Conservation (phyloP, 1,140 invertebrate genomes). For the Popillia japonica region DNA sequence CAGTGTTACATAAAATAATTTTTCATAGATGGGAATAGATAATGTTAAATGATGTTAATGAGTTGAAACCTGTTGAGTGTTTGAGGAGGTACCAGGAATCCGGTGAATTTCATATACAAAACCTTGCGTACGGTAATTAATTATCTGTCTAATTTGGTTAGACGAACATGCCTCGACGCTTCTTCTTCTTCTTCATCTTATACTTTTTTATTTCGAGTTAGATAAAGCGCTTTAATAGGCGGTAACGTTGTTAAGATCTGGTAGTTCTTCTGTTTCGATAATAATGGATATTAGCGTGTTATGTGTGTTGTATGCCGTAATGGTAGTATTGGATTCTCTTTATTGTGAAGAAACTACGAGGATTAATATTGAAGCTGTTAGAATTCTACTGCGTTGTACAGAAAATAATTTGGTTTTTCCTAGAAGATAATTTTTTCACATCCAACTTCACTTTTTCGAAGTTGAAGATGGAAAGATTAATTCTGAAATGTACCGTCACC, state of each 20-base stretch:
- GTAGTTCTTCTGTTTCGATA: background rate
- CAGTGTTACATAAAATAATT: conserved; percentile 17
- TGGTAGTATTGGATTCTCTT: too few species aligned
- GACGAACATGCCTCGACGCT: background rate
- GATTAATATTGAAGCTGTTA: too few species aligned
- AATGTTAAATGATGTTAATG: conserved; percentile 38
- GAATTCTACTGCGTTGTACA: too few species aligned
- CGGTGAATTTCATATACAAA: conserved; percentile 29
- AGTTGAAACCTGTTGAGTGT: conserved; percentile 37
- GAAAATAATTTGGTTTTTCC: too few species aligned
- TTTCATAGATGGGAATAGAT: conserved; percentile 38
- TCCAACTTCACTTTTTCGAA: too few species aligned
- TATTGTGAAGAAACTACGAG: too few species aligned
- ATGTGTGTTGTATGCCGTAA: too few species aligned
- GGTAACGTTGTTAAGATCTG: background rate
- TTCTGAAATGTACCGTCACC: too few species aligned
- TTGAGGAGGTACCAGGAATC: conserved; percentile 25
- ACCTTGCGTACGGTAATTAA: background rate
- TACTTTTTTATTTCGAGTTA: background rate
- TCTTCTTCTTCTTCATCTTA: background rate
- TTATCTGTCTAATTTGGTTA: conserved; percentile 35
- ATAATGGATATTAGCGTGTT: too few species aligned
- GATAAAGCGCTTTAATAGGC: background rate
- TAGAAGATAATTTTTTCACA: too few species aligned
- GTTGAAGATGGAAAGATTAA: too few species aligned